Evolutionary conservation across 1,140 invertebrate species (phyloP), one percentile per base, ranked within the genome.

Genomic region (Colletes latitarsis): DNA sequence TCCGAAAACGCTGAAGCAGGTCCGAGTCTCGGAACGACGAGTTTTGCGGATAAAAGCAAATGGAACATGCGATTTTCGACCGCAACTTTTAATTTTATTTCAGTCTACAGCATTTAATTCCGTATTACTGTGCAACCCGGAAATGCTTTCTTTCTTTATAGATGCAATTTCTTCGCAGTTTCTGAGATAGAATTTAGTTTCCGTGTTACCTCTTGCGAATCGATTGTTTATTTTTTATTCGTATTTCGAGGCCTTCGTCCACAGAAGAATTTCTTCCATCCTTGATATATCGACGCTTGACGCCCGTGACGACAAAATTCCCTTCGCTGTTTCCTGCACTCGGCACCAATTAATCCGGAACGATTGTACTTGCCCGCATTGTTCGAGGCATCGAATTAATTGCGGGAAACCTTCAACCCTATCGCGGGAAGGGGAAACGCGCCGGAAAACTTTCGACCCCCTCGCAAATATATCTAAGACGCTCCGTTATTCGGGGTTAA

Each of bases 301-400:
- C 69, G 55, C 17, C 39, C n/a, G 43, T 19, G 72, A 82, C 84
- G 83, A 87, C 83, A 88, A 83, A 87, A 88, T 90, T 90, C 72
- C 57, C 57, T 53, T 58, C 83, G 82, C 74, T 81, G 81, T 81
- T 81, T 82, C 68, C 82, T 79, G 76, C 85, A 88, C 89, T 87
- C 85, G 81, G 76, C 86, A 85, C 87, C 90, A 91, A 92, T 92
- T 92, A 92, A 92, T 92, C 88, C 84, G 86, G 64, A 92, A 91
- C 89, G 90, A 92, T 92, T 89, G 89, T 91, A 81, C 85, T 84
- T 80, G 64, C 71, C 86, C 55, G 85, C 88, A 90, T 91, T 92
- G 91, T 92, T 91, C 85, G 83, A 87, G 87, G 88, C 87, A 82
- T 85, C 74, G 86, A 91, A 92, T 92, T 92, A 92, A 92, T 92